Evolutionary conservation across 1,140 invertebrate species (phyloP).

Genomic region (Eubasilissa regina): DNA sequence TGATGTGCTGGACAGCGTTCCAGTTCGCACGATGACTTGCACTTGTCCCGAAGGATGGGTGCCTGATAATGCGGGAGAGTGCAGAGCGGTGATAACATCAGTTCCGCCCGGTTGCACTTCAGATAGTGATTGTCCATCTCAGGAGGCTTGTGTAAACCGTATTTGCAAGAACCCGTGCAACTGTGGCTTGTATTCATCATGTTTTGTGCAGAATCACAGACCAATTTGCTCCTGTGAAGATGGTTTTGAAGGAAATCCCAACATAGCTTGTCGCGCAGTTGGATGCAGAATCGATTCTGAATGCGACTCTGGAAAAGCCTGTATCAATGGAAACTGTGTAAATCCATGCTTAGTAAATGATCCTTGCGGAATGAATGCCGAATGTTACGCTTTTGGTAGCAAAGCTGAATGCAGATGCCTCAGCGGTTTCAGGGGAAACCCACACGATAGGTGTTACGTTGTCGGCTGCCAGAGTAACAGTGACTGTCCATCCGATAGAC

Average conservation of each 20-base stretch:
- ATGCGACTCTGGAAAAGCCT: constrained; percentile 85
- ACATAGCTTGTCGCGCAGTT: constrained; percentile 82
- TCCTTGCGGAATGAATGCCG: constrained; percentile 87
- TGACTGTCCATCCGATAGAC: constrained; percentile 88
- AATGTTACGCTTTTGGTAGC: constrained; percentile 85
- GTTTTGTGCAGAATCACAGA: constrained; percentile 86
- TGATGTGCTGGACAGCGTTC: constrained; percentile 85
- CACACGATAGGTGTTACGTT: constrained; percentile 81
- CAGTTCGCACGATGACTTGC: constrained; percentile 88
- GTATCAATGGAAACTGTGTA: constrained; percentile 87
- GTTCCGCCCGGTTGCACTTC: constrained; percentile 81
- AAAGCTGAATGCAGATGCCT: constrained; percentile 85
- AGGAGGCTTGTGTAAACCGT: constrained; percentile 88
- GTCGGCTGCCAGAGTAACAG: constrained; percentile 91
- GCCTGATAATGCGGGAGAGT: constrained; percentile 83
- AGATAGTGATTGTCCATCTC: constrained; percentile 84
- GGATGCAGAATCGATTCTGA: constrained; percentile 86
- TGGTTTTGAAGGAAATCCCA: constrained; percentile 89
- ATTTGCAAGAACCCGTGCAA: constrained; percentile 90
- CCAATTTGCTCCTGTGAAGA: constrained; percentile 88
- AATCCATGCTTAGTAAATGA: constrained; percentile 86
- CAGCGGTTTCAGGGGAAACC: constrained; percentile 86
- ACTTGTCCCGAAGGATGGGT: constrained; percentile 88
- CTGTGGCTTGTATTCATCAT: constrained; percentile 89
- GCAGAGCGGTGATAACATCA: constrained; percentile 80